Base-by-base conservation (phyloP, 2,113 vertebrate species). In the Natator depressus region DNA sequence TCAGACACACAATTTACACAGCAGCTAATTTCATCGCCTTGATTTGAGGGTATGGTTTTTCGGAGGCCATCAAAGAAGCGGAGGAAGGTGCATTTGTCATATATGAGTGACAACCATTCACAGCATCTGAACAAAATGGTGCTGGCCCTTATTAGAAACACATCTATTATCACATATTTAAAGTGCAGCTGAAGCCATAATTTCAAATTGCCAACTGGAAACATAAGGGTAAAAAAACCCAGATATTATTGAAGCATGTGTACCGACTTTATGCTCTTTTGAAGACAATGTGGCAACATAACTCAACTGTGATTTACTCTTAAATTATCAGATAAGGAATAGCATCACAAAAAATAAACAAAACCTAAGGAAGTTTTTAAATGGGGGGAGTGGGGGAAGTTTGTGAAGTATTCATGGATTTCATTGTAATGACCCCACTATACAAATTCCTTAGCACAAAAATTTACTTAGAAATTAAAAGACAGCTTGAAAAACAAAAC, bases 1-100 rank as follows among this genome's bases (percentile, higher is more conserved):
- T 99, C 98, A 99, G 99, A 98, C 98, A 99, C 99, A 99, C 98
- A 99, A 99, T 99, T 99, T 99, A 99, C 99, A 99, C 99, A 98
- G 98, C 98, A 98, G 98, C 98, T 96, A 98, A 99, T 99, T 99
- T 99, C 98, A 98, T 98, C 98, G 98, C 97, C 96, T 98, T 99
- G 98, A 99, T 99, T 99, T 98, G 98, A 98, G 98, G 98, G 98
- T 98, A 98, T 98, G 98, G 98, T 98, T 98, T 99, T 98, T 98
- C 98, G 98, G 98, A 98, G 98, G 97, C 98, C 97, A 98, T 98
- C 98, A 98, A 98, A 98, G 98, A 98, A 98, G 98, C 96, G 97
- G 97, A 98, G 97, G 98, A 98, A 98, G 98, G 97, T 98, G 97
- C 98, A 99, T 99, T 99, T 99, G 99, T 99, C 99, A 99, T 98